These are phyloP conservation scores for Echinarachnius parma DNA, from an alignment of 53 echinoderm and acorn worm species.

Conservation along the genomic window DNA sequence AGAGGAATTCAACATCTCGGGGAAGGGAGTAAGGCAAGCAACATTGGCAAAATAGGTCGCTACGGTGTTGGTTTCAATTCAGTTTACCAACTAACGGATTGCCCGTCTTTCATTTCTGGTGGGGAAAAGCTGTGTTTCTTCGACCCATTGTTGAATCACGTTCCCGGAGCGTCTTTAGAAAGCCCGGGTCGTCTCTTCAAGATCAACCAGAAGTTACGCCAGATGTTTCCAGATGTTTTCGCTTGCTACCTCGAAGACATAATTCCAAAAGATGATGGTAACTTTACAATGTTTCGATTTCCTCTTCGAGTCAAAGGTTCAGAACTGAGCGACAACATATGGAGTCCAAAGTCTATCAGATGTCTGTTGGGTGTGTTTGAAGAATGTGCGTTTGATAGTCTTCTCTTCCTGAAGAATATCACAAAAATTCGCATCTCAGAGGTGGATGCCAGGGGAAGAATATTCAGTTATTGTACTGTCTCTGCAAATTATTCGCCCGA, in stretches of 20 bases:
- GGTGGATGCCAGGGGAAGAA: constrained; percentile 6
- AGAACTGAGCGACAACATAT: constrained; percentile 32
- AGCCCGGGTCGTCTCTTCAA: constrained; percentile 59
- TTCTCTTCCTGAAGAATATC: constrained; percentile 78
- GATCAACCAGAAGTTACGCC: constrained; percentile 7
- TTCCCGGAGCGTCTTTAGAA: constrained; percentile 38
- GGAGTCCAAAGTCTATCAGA: not conserved
- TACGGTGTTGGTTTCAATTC: constrained; percentile 95
- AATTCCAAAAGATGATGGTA: constrained; percentile 14
- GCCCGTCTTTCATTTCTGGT: constrained; percentile 75
- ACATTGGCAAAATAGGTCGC: constrained; percentile 68
- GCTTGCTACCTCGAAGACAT: constrained; percentile 55
- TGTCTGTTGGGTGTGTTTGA: constrained; percentile 23
- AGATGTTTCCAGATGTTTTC: constrained; percentile 55
- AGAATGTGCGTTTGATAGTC: constrained; percentile 51
- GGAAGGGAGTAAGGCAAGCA: constrained; percentile 61
- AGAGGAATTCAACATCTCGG: constrained; percentile 86
- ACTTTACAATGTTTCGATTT: constrained; percentile 78
- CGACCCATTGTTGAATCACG: constrained; percentile 69
- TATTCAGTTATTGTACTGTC: constrained; percentile 40
- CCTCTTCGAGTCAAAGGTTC: constrained; percentile 61
- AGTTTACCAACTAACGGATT: constrained; percentile 89
- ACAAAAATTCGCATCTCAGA: constrained; percentile 67
- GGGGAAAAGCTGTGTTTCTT: constrained; percentile 69
- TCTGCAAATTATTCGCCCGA: constrained; percentile 17